These are phyloP conservation scores for Troilus luridus DNA, from an alignment of 2,888 invertebrate genomes.

Conservation along the genomic window DNA sequence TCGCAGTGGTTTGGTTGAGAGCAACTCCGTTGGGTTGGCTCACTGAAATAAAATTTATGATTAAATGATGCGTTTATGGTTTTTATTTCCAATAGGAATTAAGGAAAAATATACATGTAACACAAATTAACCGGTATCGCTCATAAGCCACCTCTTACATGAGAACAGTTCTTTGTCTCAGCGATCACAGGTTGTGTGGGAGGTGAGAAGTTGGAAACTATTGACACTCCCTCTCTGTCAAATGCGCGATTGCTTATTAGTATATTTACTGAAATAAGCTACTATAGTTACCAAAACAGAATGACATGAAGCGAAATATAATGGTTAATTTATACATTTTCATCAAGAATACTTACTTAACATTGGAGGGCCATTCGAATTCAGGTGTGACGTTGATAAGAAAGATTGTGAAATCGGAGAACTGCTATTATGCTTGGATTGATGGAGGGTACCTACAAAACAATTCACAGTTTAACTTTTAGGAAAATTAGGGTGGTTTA, in stretches of 20 bases:
- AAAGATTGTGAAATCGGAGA: conserved; percentile 66
- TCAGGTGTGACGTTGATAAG: conserved; percentile 64
- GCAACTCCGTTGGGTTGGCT: conserved; percentile 57
- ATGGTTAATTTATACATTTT: background rate
- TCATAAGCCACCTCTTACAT: too few relatives aligned
- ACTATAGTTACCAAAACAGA: too few relatives aligned
- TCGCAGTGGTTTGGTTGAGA: conserved; percentile 61
- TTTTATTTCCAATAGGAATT: too few relatives aligned
- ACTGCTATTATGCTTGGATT: conserved; percentile 64
- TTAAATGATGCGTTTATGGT: background rate
- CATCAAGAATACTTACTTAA: conserved; percentile 47
- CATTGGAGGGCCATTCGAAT: conserved; percentile 58
- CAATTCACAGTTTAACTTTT: background rate
- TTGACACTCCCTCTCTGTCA: too few relatives aligned
- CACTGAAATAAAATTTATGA: background rate
- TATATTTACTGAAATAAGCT: too few relatives aligned
- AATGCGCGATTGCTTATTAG: too few relatives aligned
- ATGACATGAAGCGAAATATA: too few relatives aligned
- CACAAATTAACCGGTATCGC: too few relatives aligned
- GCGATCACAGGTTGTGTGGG: too few relatives aligned
- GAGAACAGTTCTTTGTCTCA: too few relatives aligned
- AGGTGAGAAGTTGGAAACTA: too few relatives aligned
- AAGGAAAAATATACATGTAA: too few relatives aligned
- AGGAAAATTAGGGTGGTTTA: background rate
- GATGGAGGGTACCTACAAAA: conserved; percentile 61